A percentile compares a stretch with the other conserved stretches of the same genome.
phyloP scores from a whole-genome alignment of 2,113 vertebrate species.

The Rhadina sibilatrix region DNA sequence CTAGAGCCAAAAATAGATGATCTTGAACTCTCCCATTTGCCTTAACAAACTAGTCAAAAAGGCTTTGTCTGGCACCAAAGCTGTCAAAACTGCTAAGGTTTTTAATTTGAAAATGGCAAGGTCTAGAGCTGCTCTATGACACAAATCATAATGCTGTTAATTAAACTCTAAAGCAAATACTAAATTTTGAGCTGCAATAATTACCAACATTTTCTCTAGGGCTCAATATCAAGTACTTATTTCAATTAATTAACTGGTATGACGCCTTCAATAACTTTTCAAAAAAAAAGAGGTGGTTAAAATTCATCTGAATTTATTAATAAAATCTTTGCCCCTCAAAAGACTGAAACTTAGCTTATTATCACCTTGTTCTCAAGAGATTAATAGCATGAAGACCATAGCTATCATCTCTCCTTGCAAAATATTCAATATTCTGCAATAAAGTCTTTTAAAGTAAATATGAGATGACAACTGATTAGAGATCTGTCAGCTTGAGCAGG shows the following conservation, averaged over 20 bases:
- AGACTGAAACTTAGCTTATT: background rate
- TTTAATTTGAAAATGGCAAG: background rate
- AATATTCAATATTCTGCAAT: constrained; percentile 35
- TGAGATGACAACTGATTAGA: constrained; percentile 58
- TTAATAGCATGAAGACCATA: constrained; percentile 3
- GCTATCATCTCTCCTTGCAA: background rate
- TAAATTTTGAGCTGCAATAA: background rate
- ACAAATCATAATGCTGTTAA: background rate
- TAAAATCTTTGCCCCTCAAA: background rate
- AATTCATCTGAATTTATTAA: background rate
- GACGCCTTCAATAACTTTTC: background rate
- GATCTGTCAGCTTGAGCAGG: constrained; percentile 41
- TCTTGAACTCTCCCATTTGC: background rate
- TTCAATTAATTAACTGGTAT: background rate
- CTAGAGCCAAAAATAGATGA: background rate
- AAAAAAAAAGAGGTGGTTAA: background rate
- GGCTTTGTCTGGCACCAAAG: background rate
- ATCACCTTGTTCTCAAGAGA: background rate
- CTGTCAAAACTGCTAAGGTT: background rate
- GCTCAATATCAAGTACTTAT: background rate
- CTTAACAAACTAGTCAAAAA: background rate
- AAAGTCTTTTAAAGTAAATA: constrained; percentile 41
- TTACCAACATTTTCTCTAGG: background rate
- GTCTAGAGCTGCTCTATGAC: background rate
- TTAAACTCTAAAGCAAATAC: constrained; percentile 26